These are phyloP conservation scores for Linyphia triangularis DNA, from an alignment of 2,888 invertebrate genomes.

Conservation along the genomic window DNA sequence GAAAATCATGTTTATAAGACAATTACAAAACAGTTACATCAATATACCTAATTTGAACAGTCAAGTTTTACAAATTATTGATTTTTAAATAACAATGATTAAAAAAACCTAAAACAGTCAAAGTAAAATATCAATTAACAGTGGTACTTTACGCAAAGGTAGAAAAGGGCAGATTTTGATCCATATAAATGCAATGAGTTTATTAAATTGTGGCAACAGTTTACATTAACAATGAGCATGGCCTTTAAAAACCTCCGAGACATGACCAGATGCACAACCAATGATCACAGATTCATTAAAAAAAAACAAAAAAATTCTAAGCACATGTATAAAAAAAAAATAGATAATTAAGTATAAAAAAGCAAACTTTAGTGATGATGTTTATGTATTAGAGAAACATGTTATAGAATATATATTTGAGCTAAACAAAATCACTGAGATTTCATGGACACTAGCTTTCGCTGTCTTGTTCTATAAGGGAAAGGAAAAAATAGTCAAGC, in stretches of 20 bases:
- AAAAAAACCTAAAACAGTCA: not conserved
- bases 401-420: constrained; percentile 49
- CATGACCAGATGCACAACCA: constrained; percentile 58
- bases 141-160: not conserved
- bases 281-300: constrained; percentile 45
- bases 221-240: constrained; percentile 49
- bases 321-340: constrained; percentile 33
- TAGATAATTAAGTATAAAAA: constrained; percentile 42
- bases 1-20: not conserved
- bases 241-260: constrained; percentile 55
- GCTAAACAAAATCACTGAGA: constrained; percentile 57
- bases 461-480: constrained; percentile 83
- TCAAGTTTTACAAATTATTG: not conserved
- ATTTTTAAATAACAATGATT: not conserved
- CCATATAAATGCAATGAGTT: constrained; percentile 44
- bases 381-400: constrained; percentile 37
- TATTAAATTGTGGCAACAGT: constrained; percentile 52
- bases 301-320: constrained; percentile 19
- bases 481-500: too few relatives aligned
- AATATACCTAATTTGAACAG: too few relatives aligned
- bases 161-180: not conserved
- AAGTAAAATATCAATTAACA: not conserved
- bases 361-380: constrained; percentile 38
- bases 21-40: not conserved
- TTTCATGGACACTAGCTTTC: constrained; percentile 66